phyloP scores from a whole-genome alignment of 2,113 vertebrate species.

The Plecturocebus donacophilus region DNA sequence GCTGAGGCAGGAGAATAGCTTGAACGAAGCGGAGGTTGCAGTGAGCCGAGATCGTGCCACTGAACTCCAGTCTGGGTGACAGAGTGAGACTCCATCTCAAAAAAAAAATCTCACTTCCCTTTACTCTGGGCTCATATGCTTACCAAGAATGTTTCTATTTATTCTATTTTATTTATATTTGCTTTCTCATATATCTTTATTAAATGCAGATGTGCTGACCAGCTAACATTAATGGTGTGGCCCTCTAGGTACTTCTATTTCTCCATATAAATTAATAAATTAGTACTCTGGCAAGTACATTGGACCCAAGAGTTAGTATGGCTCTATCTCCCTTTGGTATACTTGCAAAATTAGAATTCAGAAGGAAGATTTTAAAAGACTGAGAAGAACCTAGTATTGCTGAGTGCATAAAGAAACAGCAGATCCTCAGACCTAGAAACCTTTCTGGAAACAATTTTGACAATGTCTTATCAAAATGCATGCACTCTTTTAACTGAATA shows the following conservation, averaged over 20 bases:
- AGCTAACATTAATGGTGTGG: not conserved
- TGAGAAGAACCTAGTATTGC: conserved; percentile 19
- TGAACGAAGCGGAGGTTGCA: not conserved
- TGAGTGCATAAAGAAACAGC: not conserved
- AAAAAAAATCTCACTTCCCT: not conserved
- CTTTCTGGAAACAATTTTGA: not conserved
- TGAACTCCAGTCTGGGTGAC: not conserved
- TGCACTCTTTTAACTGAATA: not conserved
- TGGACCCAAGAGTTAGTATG: not conserved
- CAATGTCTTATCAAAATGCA: not conserved
- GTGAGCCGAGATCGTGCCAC: not conserved
- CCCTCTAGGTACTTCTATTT: not conserved
- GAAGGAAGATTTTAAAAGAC: conserved; percentile 24
- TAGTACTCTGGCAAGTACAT: not conserved
- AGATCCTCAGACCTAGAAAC: not conserved
- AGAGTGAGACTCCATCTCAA: not conserved
- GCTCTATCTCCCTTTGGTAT: not conserved
- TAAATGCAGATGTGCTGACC: not conserved
- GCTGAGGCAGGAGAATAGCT: not conserved
- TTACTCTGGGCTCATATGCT: not conserved
- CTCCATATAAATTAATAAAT: not conserved
- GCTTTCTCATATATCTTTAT: not conserved
- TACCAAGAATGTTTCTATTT: not conserved
- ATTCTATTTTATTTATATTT: not conserved
- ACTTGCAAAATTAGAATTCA: conserved; percentile 6